phyloP scores from a whole-genome alignment of 2,113 vertebrate species.

The Nycticorax nycticorax region DNA sequence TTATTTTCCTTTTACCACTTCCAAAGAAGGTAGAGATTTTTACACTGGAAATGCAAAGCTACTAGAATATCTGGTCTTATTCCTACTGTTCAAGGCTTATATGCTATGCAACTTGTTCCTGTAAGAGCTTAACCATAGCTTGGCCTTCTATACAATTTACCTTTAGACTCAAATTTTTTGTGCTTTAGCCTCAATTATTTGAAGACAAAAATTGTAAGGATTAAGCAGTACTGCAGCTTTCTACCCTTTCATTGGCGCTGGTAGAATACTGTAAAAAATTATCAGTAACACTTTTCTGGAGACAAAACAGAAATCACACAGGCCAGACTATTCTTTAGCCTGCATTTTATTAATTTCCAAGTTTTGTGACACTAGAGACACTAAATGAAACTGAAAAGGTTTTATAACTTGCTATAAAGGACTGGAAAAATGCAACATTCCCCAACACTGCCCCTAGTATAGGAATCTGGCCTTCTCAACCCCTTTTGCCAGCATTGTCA shows the following conservation, averaged over 20 bases:
- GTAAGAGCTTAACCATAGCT: neutral
- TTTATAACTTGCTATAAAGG: neutral
- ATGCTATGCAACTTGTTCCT: neutral
- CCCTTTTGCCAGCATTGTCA: neutral
- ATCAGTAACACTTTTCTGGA: neutral
- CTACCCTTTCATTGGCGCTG: neutral
- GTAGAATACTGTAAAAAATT: neutral
- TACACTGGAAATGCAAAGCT: neutral
- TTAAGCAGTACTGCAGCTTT: neutral
- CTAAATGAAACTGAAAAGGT: neutral
- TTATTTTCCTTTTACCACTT: neutral
- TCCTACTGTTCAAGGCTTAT: neutral
- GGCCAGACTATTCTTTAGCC: neutral
- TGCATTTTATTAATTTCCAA: neutral
- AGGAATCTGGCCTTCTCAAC: neutral
- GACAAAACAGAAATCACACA: neutral
- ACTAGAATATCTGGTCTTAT: neutral
- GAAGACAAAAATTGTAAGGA: neutral
- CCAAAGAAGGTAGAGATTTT: neutral
- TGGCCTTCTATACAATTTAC: neutral
- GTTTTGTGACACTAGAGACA: neutral
- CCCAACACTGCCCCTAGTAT: neutral
- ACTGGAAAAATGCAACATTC: neutral
- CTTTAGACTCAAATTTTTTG: neutral
- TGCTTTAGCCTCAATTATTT: neutral